A percentile compares a stretch with the other conserved stretches of the same genome.
Evolutionary conservation across 2,888 invertebrate species (phyloP).

Genomic region (Andricus quercusramuli): DNA sequence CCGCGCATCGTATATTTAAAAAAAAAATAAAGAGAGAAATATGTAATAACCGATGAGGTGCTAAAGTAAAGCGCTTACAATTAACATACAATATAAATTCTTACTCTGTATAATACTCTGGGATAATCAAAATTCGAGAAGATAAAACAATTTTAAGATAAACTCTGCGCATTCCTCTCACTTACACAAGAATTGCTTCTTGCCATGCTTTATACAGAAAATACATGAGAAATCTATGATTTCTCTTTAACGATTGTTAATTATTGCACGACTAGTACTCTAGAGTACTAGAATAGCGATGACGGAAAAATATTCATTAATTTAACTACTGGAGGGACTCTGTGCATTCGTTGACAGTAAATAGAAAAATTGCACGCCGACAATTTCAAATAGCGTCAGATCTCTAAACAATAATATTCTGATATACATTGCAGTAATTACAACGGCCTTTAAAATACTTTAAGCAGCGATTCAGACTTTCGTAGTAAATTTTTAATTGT

Average conservation of each 20-base stretch:
- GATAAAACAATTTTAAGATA: constrained; percentile 10
- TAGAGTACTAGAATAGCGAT: not conserved
- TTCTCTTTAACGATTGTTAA: constrained; percentile 5
- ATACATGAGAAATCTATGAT: not conserved
- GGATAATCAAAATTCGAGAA: constrained; percentile 22
- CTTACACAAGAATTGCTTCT: constrained; percentile 10
- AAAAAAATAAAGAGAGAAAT: not conserved
- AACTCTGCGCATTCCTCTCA: constrained; percentile 23
- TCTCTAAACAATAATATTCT: constrained; percentile 25
- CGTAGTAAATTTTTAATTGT: not conserved
- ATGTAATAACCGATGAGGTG: constrained; percentile 10
- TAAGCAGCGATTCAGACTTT: not conserved
- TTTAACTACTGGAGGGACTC: constrained; percentile 17
- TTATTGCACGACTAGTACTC: constrained; percentile 7
- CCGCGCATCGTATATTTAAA: not conserved
- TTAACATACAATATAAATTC: constrained; percentile 29
- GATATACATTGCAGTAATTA: constrained; percentile 24
- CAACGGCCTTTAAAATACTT: not conserved
- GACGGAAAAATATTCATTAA: not conserved
- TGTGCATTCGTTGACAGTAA: constrained; percentile 11
- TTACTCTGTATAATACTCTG: constrained; percentile 34
- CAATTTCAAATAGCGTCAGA: constrained; percentile 44
- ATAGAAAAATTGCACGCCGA: constrained; percentile 32
- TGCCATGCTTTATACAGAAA: constrained; percentile 32
- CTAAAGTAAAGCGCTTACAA: constrained; percentile 13